A percentile compares a stretch with the other conserved stretches of the same genome.
phyloP scores from a whole-genome alignment of 1,140 invertebrate species.

The Liolophura sinensis region DNA sequence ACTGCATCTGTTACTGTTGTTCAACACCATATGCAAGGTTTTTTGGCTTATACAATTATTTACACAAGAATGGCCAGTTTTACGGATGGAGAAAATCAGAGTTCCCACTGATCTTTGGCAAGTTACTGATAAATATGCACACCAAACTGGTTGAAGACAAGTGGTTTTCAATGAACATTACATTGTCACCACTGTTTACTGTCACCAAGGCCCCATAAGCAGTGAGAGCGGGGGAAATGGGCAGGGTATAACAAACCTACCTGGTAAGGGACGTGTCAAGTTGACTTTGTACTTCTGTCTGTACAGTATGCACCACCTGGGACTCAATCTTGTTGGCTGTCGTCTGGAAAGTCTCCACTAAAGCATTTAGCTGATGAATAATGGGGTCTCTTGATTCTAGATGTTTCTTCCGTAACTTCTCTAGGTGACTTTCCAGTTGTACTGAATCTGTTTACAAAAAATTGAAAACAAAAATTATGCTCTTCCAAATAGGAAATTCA shows the following conservation, averaged over 20 bases:
- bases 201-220: no score
- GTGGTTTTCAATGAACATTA: no score
- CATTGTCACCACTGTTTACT: no score
- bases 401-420: conserved; percentile 45
- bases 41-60: no score
- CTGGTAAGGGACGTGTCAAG: conserved; percentile 28
- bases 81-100: no score
- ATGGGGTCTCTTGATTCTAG: conserved; percentile 43
- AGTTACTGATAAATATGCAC: not conserved
- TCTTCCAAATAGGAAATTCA: no score
- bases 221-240: no score
- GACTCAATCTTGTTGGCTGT: conserved; percentile 30
- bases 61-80: no score
- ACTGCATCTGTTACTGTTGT: no score
- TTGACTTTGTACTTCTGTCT: conserved; percentile 34
- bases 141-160: no score
- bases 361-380: conserved; percentile 37
- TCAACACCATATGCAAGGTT: no score
- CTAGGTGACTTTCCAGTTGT: conserved; percentile 60
- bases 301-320: conserved; percentile 29
- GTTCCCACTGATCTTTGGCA: not conserved
- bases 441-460: conserved; percentile 55
- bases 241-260: conserved; percentile 25
- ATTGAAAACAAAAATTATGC: no score
- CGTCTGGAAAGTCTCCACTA: conserved; percentile 39